Evolutionary conservation across 2,888 invertebrate genomes (phyloP).

Genomic region (Xestia rhomboidea): DNA sequence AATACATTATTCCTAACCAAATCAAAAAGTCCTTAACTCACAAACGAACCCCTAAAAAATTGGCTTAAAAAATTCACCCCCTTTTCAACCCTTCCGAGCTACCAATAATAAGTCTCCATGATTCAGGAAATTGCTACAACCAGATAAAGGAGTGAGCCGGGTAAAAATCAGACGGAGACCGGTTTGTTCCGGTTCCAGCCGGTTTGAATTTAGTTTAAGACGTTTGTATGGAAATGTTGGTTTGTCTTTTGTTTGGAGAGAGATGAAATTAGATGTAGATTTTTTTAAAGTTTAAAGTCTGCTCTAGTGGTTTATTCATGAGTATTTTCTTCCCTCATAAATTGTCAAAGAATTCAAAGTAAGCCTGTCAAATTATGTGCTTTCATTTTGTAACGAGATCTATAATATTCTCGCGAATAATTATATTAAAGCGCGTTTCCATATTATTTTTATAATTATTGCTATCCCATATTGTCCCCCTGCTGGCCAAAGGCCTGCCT

Average conservation of each 20-base stretch:
- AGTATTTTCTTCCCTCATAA: neutral
- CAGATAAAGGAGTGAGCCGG: constrained; percentile 63
- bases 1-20: constrained; percentile 28
- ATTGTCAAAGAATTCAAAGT: neutral
- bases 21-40: constrained; percentile 24
- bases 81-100: constrained; percentile 42
- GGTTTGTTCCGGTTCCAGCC: constrained; percentile 55
- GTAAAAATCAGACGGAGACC: constrained; percentile 59
- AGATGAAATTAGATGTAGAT: neutral
- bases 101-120: constrained; percentile 64
- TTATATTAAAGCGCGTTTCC: neutral
- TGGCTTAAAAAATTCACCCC: constrained; percentile 32
- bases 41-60: constrained; percentile 37
- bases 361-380: neutral
- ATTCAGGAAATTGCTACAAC: constrained; percentile 67
- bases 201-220: constrained; percentile 42
- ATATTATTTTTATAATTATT: neutral
- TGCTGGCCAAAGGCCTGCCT: neutral
- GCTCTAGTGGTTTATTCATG: neutral
- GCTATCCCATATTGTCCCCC: neutral
- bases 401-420: too few relatives aligned
- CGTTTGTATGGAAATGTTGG: constrained; percentile 48
- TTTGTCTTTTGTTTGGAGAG: constrained; percentile 18
- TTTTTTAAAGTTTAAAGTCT: constrained; percentile 2
- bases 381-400: neutral